Conservation (phyloP, 2,888 invertebrate genomes). For the Carpatolechia fugitivella region DNA sequence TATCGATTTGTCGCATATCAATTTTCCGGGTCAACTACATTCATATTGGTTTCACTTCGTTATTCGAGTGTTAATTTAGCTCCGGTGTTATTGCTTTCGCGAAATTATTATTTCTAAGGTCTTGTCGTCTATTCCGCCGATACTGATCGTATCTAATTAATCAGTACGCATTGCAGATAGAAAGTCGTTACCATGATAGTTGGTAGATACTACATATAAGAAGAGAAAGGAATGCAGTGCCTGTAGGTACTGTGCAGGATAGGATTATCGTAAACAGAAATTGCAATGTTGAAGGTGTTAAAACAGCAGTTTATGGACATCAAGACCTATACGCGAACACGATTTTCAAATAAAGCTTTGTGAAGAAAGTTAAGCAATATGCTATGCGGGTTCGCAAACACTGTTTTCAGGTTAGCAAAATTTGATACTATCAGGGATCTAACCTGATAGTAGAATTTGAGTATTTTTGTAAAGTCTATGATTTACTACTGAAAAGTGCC, state of each 20-base stretch:
- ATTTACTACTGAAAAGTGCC: too few relatives aligned
- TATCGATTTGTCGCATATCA: slow-evolving; percentile 5
- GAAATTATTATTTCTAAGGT: slow-evolving; percentile 47
- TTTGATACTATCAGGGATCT: not conserved
- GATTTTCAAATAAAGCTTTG: slow-evolving; percentile 9
- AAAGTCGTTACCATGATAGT: slow-evolving; percentile 52
- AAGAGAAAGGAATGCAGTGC: slow-evolving; percentile 66
- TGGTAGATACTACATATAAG: slow-evolving; percentile 41
- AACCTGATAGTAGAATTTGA: too few relatives aligned
- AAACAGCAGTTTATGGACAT: slow-evolving; percentile 16
- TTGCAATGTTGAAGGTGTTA: slow-evolving; percentile 37
- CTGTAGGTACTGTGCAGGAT: slow-evolving; percentile 41
- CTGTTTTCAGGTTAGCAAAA: not conserved
- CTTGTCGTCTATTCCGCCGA: slow-evolving; percentile 43
- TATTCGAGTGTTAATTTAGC: slow-evolving; percentile 9
- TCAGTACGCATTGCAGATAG: slow-evolving; percentile 70
- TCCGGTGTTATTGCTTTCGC: slow-evolving; percentile 44
- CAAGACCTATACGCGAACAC: slow-evolving; percentile 4
- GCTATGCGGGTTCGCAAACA: not conserved
- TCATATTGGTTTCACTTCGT: not conserved
- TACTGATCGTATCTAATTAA: slow-evolving; percentile 73
- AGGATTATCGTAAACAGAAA: slow-evolving; percentile 43
- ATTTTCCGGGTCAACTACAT: not conserved
- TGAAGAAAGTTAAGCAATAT: not conserved
- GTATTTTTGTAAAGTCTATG: not conserved